Base-by-base conservation (phyloP, 2,113 vertebrate species). In the Cynocephalus volans region DNA sequence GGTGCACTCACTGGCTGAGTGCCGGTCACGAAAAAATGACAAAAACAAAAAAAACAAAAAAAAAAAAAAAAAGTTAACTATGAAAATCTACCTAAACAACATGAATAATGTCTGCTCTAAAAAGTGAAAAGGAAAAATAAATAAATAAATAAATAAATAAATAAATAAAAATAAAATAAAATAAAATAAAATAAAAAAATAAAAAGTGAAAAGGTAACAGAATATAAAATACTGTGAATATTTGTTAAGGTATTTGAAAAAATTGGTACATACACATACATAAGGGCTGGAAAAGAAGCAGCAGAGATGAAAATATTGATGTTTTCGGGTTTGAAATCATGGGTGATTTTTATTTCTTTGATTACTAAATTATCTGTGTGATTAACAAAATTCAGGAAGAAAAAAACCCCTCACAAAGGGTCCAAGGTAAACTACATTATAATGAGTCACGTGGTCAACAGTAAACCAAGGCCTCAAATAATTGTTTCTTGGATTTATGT, bases 331-430 rank as follows among this genome's bases (percentile, higher is more conserved):
- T 36, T 97, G 80, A 95, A 69, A 81, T 97, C 85, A 88, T 21
- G 54, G 62, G 31, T 81, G 15, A 96, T 67, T 97, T 95, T 95
- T 94, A 94, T 73, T 95, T 93, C 41, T 89, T 96, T 97, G 90
- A 96, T 95, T 82, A 95, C 45, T 90, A 88, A 94, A 89, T 72
- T 92, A 91, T 79, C 54, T 90, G n/a, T 85, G 94, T 6, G 23
- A 67, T 70, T 90, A 94, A 97, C 56, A 96, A 92, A 96, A 96
- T 88, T 73, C 50, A 94, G 56, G 50, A 90, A 41, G 54, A 87
- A 90, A 69, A 92, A 92, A 96, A 50, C 6, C 31, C 52, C 54
- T 96, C 83, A 96, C 58, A 69, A 52, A 70, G 62, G 41, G 64
- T 70, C 52, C 75, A 96, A 64, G 33, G 31, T 91, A 92, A 83